Percentiles rank a stretch among this genome's conserved stretches.
Conservation (phyloP, 2,888 invertebrate genomes). For the Zhuqinia jingwanae region DNA sequence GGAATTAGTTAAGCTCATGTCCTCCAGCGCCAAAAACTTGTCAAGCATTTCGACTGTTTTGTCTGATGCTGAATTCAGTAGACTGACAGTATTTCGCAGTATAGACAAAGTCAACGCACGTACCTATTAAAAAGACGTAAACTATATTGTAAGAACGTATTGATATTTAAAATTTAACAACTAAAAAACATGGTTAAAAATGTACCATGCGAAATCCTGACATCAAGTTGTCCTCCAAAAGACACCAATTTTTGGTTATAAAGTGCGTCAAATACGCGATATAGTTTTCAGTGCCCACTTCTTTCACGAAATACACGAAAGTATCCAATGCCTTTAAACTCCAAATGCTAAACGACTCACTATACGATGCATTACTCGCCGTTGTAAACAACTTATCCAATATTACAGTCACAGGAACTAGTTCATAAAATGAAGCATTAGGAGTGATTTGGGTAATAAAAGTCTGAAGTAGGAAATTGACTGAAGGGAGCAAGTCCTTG, state of each 20-base stretch:
- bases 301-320: conserved; percentile 53
- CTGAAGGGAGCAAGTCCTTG: not conserved
- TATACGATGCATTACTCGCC: conserved; percentile 6
- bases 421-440: conserved; percentile 1
- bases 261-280: conserved; percentile 26
- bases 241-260: conserved; percentile 9
- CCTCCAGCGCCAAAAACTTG: conserved; percentile 72
- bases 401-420: conserved; percentile 36
- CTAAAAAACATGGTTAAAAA: too few relatives aligned
- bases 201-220: conserved; percentile 71
- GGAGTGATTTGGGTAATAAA: conserved; percentile 32
- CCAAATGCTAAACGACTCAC: conserved; percentile 60
- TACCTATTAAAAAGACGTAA: conserved; percentile 49
- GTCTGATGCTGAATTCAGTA: not conserved
- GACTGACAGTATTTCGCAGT: conserved; percentile 22
- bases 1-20: conserved; percentile 66
- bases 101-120: conserved; percentile 67
- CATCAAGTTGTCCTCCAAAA: conserved; percentile 56
- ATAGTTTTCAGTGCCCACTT: not conserved
- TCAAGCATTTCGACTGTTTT: conserved; percentile 72
- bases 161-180: too few relatives aligned
- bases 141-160: too few relatives aligned
- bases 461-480: conserved; percentile 42
- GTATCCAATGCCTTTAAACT: conserved; percentile 67
- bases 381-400: not conserved